Base-by-base conservation (phyloP, 2,888 invertebrate species). In the Caenorhabditis doughertyi region DNA sequence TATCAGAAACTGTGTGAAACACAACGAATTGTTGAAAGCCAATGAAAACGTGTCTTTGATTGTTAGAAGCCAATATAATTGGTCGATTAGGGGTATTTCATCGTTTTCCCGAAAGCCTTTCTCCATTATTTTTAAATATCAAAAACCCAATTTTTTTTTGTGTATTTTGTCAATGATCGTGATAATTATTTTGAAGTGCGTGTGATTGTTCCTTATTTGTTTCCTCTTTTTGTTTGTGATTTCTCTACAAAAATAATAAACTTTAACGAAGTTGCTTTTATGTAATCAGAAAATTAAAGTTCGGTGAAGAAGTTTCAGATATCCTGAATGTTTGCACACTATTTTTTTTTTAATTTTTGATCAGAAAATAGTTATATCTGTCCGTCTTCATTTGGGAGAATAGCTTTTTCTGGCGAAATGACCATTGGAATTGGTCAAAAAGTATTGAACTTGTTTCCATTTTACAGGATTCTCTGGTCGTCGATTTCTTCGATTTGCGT, bases 1-100 rank as follows among this genome's bases (percentile, higher is more conserved):
- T 90, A 90, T 81, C 80, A 83, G 72, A 85, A 88, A 58, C 83
- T 90, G 4, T 90, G 89, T 70, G 85, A 88, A 56, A 89, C 88
- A 8, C 90, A 90, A 71, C 84, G 84, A 51, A 84, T 90, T 29
- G 85, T 89, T 23, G 89, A 89, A 51, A 77, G 68, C 42, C 82
- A 82, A 67, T 82, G 29, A 42, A 65, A 27, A 68, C 67, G 67
- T 53, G 67, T 67, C 51, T 4, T 39, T 39, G 39, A 9, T 39
- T 3, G 32, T 39, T 39, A 39, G 39, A 25, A 58, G 39, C 11
- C 39, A 9, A 39, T 39, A 13, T 39, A 39, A 13, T 13, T 39
- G 39, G 39, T 2, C 11, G 39, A 13, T 39, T 39, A 39, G 39
- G 9, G 49, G 9, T 49, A 21, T 49, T 49, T 49, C 21, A 4